Conservation (phyloP, 2,797 vertebrate genomes). For the Halcyon badia region DNA sequence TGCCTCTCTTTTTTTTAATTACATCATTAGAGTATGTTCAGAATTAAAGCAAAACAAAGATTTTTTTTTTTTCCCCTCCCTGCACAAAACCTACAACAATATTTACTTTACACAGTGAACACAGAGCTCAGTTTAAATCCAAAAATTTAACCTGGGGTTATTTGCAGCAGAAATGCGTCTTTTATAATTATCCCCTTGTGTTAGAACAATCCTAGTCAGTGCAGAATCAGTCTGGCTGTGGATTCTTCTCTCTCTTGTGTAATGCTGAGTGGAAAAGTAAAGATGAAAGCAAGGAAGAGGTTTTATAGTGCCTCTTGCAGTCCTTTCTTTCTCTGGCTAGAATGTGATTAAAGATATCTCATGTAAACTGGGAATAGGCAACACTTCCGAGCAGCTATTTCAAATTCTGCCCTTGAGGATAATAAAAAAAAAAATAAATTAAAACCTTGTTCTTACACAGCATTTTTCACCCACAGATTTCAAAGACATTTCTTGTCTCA, state of each 20-base stretch:
- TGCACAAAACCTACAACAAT: neutral
- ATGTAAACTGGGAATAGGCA: constrained; percentile 11
- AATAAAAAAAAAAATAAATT: neutral
- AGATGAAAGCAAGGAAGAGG: constrained; percentile 52
- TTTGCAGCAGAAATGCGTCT: constrained; percentile 12
- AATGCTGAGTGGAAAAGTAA: neutral
- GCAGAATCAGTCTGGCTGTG: neutral
- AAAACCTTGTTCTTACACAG: neutral
- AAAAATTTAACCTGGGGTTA: neutral
- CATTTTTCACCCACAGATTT: constrained; percentile 15
- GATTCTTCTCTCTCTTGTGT: neutral
- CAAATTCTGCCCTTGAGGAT: constrained; percentile 28
- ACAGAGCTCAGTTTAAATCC: neutral
- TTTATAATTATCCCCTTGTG: constrained; percentile 42
- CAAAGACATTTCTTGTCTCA: neutral
- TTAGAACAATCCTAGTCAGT: neutral
- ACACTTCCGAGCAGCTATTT: constrained; percentile 33
- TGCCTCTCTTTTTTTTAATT: neutral
- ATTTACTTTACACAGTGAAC: constrained; percentile 17
- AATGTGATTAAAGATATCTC: constrained; percentile 44
- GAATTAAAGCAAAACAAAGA: constrained; percentile 13
- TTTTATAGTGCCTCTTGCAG: constrained; percentile 36
- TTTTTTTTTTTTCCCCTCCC: neutral
- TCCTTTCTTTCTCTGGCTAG: constrained; percentile 36
- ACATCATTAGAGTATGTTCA: neutral